Evolutionary conservation across 1,140 invertebrate species (phyloP), one percentile per base, ranked within the genome.

Genomic region (Ceratina calcarata): DNA sequence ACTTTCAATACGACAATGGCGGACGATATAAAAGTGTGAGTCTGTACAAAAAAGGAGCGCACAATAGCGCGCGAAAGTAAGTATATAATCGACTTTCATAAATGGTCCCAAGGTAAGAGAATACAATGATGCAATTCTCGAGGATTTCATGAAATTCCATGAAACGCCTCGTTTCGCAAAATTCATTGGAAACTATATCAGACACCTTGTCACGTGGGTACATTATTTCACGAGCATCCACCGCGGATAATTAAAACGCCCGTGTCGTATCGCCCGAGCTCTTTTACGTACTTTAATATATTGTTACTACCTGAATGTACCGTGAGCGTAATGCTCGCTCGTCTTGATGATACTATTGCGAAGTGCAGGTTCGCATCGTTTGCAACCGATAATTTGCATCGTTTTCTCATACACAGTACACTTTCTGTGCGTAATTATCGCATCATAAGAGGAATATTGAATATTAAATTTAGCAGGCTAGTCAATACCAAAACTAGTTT

Each of bases 321-420:
- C 1, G 3, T 0, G 24, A n/a, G 16, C n/a, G 67, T 58, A 49
- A 58, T 18, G 62, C 51, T 8, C 62, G 60, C 8, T 22, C n/a
- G 64, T 24, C 16, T 3, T 4, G 37, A 55, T 53, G 60, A 49
- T 15, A 51, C 24, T 13, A 3, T 45, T 6, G 37, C 37, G 37
- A 45, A 45, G 37, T 10, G 37, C 37, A 10, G 37, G 37, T 45
- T 45, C 37, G 6, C 37, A 57, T 57, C 3, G 12, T 57, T 57
- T 16, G 53, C 0, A 55, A 66, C 18, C 22, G 22, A 58, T 58
- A 76, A 76, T 76, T 76, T 58, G 10, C 53, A 7, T 0, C 49
- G 27, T 57, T 57, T 70, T 27, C 53, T 3, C 24, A 7, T 32
- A 62, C 22, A 16, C n/a, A 18, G 27, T 16, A 27, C 49, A 3